Conservation (phyloP, 2,113 vertebrate genomes). For the Paedocypris sp. region DNA sequence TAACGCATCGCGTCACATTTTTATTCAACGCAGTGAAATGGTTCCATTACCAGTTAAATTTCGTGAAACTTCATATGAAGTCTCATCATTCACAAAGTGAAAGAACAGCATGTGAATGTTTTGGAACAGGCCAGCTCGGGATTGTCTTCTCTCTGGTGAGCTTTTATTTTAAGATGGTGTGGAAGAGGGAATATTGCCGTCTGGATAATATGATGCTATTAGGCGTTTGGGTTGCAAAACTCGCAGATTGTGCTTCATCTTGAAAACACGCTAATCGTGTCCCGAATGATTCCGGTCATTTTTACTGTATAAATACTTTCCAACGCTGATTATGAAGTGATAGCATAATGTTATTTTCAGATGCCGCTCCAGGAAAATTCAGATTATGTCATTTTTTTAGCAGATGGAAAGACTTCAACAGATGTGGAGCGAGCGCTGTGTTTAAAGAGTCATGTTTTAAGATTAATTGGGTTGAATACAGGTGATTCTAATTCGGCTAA, state of each 20-base stretch:
- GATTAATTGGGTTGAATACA: too few species aligned
- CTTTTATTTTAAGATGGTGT: neutral
- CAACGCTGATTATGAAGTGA: neutral
- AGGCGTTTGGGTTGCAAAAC: neutral
- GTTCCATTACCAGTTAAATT: neutral
- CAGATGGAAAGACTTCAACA: too few species aligned
- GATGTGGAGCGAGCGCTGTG: too few species aligned
- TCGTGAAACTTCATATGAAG: neutral
- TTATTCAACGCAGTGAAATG: conserved; percentile 2
- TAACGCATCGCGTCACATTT: neutral
- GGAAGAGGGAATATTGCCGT: neutral
- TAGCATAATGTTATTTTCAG: too few species aligned
- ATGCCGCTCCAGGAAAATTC: neutral
- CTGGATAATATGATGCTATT: neutral
- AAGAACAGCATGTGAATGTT: neutral
- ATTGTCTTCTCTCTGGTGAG: neutral
- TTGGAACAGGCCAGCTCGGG: neutral
- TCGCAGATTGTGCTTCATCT: neutral
- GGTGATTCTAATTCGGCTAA: too few species aligned
- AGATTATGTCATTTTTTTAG: too few species aligned
- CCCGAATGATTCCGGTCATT: neutral
- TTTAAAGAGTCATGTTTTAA: too few species aligned
- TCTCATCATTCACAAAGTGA: neutral
- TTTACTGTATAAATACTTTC: neutral
- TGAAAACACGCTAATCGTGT: neutral